Evolutionary conservation across 2,797 vertebrate species (phyloP).

Genomic region (Otus scops): DNA sequence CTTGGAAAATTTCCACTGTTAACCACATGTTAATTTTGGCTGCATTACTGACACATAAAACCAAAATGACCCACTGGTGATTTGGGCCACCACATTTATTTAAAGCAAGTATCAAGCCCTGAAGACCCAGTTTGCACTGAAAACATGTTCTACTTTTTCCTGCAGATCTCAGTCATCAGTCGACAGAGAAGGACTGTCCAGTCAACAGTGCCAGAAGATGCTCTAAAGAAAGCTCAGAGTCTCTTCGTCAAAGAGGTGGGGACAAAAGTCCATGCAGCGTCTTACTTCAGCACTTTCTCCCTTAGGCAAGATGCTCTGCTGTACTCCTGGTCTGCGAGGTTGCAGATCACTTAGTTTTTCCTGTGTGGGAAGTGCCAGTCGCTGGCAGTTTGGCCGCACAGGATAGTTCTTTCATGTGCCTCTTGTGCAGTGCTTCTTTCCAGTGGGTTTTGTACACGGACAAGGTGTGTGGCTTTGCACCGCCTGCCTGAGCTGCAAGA

Average conservation of each 20-base stretch:
- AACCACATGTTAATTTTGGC: background rate
- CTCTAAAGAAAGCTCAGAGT: slow-evolving; percentile 88
- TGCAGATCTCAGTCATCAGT: slow-evolving; percentile 85
- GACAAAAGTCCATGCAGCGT: rapidly evolving
- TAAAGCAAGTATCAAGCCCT: background rate
- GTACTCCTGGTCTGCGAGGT: background rate
- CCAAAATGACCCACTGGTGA: background rate
- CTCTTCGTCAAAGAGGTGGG: slow-evolving; percentile 95
- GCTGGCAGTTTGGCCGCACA: rapidly evolving
- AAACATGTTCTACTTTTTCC: background rate
- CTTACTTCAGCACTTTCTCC: background rate
- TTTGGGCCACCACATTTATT: background rate
- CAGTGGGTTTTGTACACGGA: background rate
- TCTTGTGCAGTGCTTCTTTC: background rate
- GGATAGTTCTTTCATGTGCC: background rate
- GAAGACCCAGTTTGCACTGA: background rate
- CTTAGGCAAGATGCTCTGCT: background rate
- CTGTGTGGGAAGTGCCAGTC: background rate
- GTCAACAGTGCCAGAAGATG: slow-evolving; percentile 91
- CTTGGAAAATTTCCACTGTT: background rate
- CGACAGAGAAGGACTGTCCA: slow-evolving; percentile 88
- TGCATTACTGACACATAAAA: background rate
- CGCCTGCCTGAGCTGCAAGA: background rate
- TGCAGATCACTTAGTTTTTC: background rate
- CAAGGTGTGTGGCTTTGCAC: background rate